Evolutionary conservation across 2,797 vertebrate species (phyloP).

Genomic region (Diglossa cyanea): DNA sequence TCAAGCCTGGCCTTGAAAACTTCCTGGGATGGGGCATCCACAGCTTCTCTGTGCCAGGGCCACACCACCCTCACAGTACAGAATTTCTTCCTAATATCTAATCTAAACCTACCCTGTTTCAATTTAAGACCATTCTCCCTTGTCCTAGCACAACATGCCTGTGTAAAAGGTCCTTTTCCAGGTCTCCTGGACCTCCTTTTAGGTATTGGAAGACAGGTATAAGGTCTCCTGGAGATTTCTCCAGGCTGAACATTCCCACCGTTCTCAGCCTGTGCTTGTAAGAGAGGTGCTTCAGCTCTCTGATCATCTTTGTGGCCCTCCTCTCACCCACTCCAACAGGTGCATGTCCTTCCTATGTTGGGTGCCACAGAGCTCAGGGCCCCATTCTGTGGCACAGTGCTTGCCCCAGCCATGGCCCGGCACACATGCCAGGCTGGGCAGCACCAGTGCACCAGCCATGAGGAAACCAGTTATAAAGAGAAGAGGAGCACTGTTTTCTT

Average conservation of each 20-base stretch:
- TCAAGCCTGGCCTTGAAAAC: background rate
- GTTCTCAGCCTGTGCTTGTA: background rate
- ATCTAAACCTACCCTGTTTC: background rate
- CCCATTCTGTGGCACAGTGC: background rate
- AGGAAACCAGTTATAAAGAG: background rate
- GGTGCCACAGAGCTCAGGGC: background rate
- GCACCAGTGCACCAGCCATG: background rate
- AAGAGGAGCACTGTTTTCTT: background rate
- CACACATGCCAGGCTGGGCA: background rate
- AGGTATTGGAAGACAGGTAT: background rate
- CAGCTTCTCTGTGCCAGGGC: background rate
- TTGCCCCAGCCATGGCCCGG: background rate
- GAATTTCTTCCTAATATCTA: background rate
- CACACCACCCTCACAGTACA: background rate
- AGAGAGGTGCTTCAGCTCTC: background rate
- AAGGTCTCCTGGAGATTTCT: fast-evolving
- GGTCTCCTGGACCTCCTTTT: background rate
- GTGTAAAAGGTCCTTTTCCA: background rate
- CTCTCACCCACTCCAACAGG: background rate
- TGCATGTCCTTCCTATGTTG: fast-evolving
- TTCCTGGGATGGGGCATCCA: background rate
- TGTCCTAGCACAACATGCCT: no score
- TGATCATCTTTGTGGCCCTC: background rate
- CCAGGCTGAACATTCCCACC: background rate
- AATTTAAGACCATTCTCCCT: background rate